Conservation (phyloP, 2,888 invertebrate species). For the Dichetophora obliterata region DNA sequence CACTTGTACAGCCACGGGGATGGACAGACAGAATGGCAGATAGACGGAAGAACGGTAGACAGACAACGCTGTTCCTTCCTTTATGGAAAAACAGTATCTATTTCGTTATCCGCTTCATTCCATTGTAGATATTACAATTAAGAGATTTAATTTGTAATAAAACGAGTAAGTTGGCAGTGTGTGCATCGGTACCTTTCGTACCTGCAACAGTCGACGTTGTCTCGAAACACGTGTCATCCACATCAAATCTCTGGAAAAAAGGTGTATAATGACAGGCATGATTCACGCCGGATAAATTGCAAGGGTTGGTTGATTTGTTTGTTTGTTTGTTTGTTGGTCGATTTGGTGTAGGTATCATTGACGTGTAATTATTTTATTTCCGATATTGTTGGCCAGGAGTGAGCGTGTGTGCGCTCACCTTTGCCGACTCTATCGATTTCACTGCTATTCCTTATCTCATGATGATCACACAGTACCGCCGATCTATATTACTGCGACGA, state of each 20-base stretch:
- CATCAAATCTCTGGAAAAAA: constrained; percentile 30
- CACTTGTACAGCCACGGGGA: background rate
- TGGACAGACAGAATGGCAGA: background rate
- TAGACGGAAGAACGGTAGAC: background rate
- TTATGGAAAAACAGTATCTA: constrained; percentile 21
- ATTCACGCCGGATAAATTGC: constrained; percentile 28
- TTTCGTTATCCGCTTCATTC: constrained; percentile 35
- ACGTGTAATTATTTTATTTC: constrained; percentile 64
- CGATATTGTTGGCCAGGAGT: constrained; percentile 39
- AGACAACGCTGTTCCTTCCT: background rate
- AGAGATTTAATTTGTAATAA: constrained; percentile 64
- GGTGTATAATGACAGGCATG: constrained; percentile 44
- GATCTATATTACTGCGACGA: constrained; percentile 24
- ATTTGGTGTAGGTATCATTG: constrained; percentile 40
- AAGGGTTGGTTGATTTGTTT: constrained; percentile 28
- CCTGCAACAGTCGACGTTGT: constrained; percentile 48
- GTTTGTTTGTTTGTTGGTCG: constrained; percentile 7
- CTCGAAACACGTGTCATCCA: constrained; percentile 38
- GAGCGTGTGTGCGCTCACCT: constrained; percentile 30
- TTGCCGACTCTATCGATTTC: constrained; percentile 20
- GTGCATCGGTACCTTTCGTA: constrained; percentile 30
- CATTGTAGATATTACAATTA: constrained; percentile 63
- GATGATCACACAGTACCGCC: constrained; percentile 43
- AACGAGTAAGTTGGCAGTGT: constrained; percentile 40
- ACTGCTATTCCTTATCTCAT: constrained; percentile 5